Evolutionary conservation across 2,113 vertebrate species (phyloP), one percentile per base, ranked within the genome.

Genomic region (Arothron firmamentum): DNA sequence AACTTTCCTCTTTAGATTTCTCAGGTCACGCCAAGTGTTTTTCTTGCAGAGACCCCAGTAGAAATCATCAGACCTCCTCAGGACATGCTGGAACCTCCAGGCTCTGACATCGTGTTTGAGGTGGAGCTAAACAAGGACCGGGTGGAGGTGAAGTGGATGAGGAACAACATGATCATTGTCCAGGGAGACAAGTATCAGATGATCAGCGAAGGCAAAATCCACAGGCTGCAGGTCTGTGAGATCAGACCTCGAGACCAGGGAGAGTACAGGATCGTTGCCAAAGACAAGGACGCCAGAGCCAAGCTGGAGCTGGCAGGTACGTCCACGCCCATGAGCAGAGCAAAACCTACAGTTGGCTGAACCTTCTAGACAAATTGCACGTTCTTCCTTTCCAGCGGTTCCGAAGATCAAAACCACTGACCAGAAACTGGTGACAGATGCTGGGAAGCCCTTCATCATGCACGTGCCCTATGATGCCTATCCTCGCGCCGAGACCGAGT

Each of bases 121-220:
- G 95, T 91, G 20, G 96, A 99, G 72, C 87, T 99, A 56, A 99
- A 99, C 88, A 99, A 99, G 86, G 97, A 99, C 75, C 91, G 93
- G 43, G 97, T 99, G 73, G 95, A 98, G 53, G 94, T 98, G 47
- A 96, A 94, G 63, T 99, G 97, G 97, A 82, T 98, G 78, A 94
- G 95, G 81, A 98, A 98, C 85, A 98, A 98, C 74, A 99, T 99
- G 94, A 90, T 97, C 70, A 92, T 99, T 0, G 88, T 97, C 73
- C 96, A 97, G 73, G 95, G 97, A 81, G 97, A 99, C 86, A 99
- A 99, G 75, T 94, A 98, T 83, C 96, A 98, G 88, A 98, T 98
- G 96, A 95, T 98, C 89, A 98, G 95, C 69, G 97, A 98, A 84
- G 94, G 93, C 52, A 98, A 97, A 71, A 75, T 95, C 62, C 96